Base-by-base conservation (phyloP, 2,113 vertebrate species). In the Lepisosteus oculatus region DNA sequence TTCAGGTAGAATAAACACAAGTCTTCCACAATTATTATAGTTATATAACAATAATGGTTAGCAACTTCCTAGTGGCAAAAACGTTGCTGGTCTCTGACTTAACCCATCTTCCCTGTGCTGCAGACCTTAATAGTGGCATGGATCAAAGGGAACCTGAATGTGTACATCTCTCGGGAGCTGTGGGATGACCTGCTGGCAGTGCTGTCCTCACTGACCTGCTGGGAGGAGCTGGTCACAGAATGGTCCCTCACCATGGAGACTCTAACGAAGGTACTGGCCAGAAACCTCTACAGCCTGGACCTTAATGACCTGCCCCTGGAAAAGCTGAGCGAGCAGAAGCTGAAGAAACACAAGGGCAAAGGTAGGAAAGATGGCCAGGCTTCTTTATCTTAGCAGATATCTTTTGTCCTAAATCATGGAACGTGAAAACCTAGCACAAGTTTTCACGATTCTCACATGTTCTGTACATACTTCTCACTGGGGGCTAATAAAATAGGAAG, bases 181-280 rank as follows among this genome's bases (percentile, higher is more conserved):
- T 99, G 97, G 97, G 97, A 99, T 77, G 96, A 99, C 75, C 90
- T 99, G 73, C 88, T 99, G 41, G 92, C 93, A 4, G 97, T 99
- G 44, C 93, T 98, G 81, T 97, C 97, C 66, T 98, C 96, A 0
- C 84, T 99, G 71, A 99, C 97, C 3, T 97, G 93, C 76, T 99
- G 97, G 97, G 97, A 99, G 81, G 97, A 99, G 74, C 90, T 98
- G 85, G 95, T 98, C 80, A 99, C 96, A 9, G 97, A 99, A 86
- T 99, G 97, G 97, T 98, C 97, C 45, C 90, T 98, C 83, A 99
- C 97, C 74, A 99, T 99, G 97, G 97, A 99, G 77, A 99, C 97
- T 3, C 91, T 99, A 77, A 99, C 97, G 79, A 99, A 99, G 93
- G 97, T 99, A 56, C 89, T 99, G 86, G 97, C 97, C 74, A 94